Evolutionary conservation across 2,888 invertebrate species (phyloP).

Genomic region (Meteorus colon): DNA sequence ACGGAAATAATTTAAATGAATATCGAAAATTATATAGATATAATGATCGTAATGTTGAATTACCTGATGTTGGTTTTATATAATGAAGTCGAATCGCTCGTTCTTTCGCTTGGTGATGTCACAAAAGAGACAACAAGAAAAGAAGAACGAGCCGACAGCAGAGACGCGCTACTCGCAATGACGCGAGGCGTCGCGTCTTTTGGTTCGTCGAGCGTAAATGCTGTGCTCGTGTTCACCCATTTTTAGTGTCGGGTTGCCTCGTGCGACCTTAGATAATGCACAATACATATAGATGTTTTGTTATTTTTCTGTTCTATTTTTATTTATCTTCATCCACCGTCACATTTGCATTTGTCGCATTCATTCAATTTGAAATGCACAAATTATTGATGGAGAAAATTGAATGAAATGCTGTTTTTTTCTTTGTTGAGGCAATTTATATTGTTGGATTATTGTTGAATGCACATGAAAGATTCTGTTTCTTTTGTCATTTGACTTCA

Average conservation of each 20-base stretch:
- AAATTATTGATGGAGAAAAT: neutral
- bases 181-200: conserved; percentile 23
- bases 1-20: neutral
- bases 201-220: conserved; percentile 19
- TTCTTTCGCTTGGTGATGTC: neutral
- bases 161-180: conserved; percentile 19
- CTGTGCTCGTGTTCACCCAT: conserved; percentile 13
- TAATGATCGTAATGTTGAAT: neutral
- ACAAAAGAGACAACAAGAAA: neutral
- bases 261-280: conserved; percentile 22
- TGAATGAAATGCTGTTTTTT: neutral
- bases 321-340: neutral
- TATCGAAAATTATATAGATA: neutral
- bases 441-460: no score
- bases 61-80: neutral
- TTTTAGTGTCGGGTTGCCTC: neutral
- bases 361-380: neutral
- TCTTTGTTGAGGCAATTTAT: no score
- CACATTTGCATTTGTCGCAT: neutral
- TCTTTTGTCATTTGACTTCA: no score
- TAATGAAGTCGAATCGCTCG: conserved; percentile 9
- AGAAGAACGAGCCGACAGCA: neutral
- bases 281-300: conserved; percentile 14
- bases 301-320: neutral
- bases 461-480: no score